phyloP scores from a whole-genome alignment of 2,888 invertebrate genomes.

The Anoncus sp. region DNA sequence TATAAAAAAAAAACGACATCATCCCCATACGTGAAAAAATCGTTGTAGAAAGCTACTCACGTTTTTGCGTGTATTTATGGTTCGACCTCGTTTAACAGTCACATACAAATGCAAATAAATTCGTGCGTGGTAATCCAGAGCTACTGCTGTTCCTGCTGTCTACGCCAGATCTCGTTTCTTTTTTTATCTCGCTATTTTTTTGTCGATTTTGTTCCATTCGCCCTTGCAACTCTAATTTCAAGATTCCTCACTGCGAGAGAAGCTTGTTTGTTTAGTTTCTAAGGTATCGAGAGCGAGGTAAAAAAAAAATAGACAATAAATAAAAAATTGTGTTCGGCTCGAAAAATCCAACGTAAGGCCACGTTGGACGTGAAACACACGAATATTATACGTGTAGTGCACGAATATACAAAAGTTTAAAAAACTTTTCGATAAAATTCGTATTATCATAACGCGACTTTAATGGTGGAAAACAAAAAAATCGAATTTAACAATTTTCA shows the following conservation, averaged over 20 bases:
- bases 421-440: conserved; percentile 19
- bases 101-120: conserved; percentile 39
- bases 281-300: no score
- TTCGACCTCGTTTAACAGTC: neutral
- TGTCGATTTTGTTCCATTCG: neutral
- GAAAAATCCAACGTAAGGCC: neutral
- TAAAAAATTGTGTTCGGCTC: neutral
- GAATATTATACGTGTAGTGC: neutral
- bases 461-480: conserved; percentile 6
- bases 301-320: neutral
- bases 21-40: no score
- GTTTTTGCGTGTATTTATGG: conserved; percentile 5
- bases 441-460: conserved; percentile 45
- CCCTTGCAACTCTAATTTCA: no score
- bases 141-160: neutral
- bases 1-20: no score
- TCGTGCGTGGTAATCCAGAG: conserved; percentile 13
- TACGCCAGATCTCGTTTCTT: conserved; percentile 11
- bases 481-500: conserved; percentile 25
- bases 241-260: no score
- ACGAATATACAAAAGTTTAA: neutral
- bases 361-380: neutral
- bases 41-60: neutral
- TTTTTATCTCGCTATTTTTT: conserved; percentile 1
- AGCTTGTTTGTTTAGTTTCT: no score